A percentile compares a stretch with the other conserved stretches of the same genome.
phyloP scores from a whole-genome alignment of 2,888 invertebrate genomes.

The Lithodes maja region DNA sequence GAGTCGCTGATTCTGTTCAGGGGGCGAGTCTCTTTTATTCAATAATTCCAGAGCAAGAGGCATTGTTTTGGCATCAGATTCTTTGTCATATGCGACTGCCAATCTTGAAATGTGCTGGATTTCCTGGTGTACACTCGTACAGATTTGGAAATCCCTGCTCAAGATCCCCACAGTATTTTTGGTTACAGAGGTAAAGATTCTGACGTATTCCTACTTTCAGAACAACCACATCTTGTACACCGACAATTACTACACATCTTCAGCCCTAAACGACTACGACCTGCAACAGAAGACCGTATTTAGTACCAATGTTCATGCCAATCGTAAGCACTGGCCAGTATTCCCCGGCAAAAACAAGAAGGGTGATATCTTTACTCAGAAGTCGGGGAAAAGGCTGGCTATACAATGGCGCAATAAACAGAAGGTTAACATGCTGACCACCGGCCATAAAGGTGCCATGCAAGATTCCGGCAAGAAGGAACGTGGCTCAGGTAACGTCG shows the following conservation, averaged over 20 bases:
- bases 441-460: not conserved
- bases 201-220: no score
- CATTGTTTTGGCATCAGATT: no score
- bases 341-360: slow-evolving; percentile 1
- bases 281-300: not conserved
- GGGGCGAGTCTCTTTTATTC: no score
- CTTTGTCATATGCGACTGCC: no score
- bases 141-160: not conserved
- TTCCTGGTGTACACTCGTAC: not conserved
- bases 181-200: no score
- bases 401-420: not conserved
- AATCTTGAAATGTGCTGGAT: slow-evolving; percentile 8
- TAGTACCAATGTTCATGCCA: not conserved
- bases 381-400: not conserved
- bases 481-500: no score
- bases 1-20: no score
- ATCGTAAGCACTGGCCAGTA: not conserved
- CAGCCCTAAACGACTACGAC: no score
- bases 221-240: no score
- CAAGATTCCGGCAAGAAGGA: not conserved
- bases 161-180: not conserved
- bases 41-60: no score
- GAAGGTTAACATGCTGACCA: not conserved
- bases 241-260: no score
- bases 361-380: not conserved